Evolutionary conservation across 2,113 vertebrate genomes (phyloP).

Genomic region (Peucedramus taeniatus): DNA sequence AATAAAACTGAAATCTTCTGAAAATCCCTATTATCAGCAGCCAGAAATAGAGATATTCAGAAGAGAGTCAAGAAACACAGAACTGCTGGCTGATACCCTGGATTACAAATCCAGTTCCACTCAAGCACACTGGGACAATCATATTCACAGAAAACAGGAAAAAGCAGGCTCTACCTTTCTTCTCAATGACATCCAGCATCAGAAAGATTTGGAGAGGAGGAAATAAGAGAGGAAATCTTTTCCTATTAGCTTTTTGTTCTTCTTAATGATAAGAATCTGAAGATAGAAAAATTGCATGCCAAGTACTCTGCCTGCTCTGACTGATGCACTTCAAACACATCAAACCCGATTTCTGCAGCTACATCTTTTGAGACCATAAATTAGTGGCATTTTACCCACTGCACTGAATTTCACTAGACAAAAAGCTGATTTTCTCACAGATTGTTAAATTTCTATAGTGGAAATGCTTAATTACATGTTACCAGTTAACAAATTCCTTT

Average conservation of each 20-base stretch:
- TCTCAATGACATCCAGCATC: conserved; percentile 39
- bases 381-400: neutral
- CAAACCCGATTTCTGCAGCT: neutral
- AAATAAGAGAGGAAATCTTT: conserved; percentile 41
- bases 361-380: neutral
- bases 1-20: neutral
- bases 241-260: conserved; percentile 35
- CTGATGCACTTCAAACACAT: neutral
- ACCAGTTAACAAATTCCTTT: neutral
- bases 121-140: neutral
- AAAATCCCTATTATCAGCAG: neutral
- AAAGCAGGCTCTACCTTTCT: conserved; percentile 40
- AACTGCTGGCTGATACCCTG: neutral
- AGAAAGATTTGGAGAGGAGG: conserved; percentile 39
- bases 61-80: neutral
- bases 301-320: conserved; percentile 12
- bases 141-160: neutral
- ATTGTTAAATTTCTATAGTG: neutral
- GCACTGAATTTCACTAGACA: neutral
- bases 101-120: neutral
- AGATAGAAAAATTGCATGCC: conserved; percentile 32
- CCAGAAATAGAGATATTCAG: neutral
- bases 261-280: conserved; percentile 37
- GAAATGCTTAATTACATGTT: neutral
- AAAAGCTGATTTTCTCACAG: neutral